phyloP scores from a whole-genome alignment of 2,113 vertebrate species.

The Paramormyrops kingsleyae region DNA sequence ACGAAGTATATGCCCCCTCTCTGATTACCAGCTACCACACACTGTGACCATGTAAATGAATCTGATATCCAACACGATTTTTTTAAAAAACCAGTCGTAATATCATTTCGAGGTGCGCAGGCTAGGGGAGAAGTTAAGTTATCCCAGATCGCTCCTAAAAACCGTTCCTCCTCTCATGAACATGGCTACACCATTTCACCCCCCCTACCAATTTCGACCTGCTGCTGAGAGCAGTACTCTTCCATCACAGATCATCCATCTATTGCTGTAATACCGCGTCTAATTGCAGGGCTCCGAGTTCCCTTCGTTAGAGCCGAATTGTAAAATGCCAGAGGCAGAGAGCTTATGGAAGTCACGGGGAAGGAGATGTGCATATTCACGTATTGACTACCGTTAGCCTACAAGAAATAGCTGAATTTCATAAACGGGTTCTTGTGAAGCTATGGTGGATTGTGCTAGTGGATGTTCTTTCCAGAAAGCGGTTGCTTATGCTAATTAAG shows the following conservation, averaged over 20 bases:
- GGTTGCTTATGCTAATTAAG: background rate
- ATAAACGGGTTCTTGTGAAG: background rate
- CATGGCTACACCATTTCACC: background rate
- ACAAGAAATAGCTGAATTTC: background rate
- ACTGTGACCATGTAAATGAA: background rate
- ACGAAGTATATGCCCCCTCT: background rate
- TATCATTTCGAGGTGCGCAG: background rate
- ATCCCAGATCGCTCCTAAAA: background rate
- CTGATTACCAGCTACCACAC: background rate
- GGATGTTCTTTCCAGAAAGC: background rate
- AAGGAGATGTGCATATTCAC: conserved; percentile 3
- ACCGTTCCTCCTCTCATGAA: background rate
- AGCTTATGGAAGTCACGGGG: background rate
- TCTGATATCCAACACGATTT: background rate
- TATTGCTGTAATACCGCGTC: background rate
- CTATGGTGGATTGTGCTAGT: background rate
- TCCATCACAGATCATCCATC: conserved; percentile 11
- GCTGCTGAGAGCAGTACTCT: background rate
- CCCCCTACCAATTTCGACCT: background rate
- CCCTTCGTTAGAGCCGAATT: background rate
- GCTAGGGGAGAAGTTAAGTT: background rate
- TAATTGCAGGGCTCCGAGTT: background rate
- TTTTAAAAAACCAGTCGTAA: background rate
- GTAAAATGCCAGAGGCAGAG: background rate
- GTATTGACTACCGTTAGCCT: conserved; percentile 3